These are phyloP conservation scores for Danio aesculapii DNA, from an alignment of 2,797 vertebrate species.

Conservation along the genomic window DNA sequence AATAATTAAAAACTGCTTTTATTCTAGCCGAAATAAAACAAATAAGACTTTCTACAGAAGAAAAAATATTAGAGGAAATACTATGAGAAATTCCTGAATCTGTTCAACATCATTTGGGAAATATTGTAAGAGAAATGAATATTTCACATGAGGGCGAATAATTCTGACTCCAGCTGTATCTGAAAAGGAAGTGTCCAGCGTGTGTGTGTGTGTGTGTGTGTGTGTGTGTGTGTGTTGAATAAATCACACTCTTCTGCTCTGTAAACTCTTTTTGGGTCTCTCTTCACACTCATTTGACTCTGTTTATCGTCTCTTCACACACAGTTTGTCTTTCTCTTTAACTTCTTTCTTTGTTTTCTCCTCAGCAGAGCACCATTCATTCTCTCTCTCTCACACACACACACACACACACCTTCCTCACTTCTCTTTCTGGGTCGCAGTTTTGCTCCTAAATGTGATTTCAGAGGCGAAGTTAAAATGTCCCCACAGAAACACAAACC, in stretches of 20 bases:
- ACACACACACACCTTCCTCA: neutral
- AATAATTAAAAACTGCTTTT: too few relatives aligned
- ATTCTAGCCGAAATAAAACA: too few relatives aligned
- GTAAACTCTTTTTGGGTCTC: neutral
- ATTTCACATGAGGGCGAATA: too few relatives aligned
- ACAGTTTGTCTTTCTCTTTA: constrained; percentile 13
- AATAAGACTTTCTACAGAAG: too few relatives aligned
- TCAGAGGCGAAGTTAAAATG: constrained; percentile 29
- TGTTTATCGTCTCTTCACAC: constrained; percentile 27
- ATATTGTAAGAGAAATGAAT: too few relatives aligned
- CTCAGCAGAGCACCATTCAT: neutral
- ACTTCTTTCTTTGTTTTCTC: neutral
- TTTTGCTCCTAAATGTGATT: constrained; percentile 53
- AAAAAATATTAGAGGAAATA: too few relatives aligned
- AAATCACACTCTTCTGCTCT: neutral
- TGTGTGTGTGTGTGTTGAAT: neutral
- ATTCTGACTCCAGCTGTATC: neutral
- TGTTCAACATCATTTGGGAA: too few relatives aligned
- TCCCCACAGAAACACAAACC: constrained; percentile 44
- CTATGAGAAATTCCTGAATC: too few relatives aligned
- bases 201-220: neutral
- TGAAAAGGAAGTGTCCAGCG: neutral
- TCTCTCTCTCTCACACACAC: neutral
- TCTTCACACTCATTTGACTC: constrained; percentile 17
- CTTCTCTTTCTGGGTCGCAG: constrained; percentile 26